Conservation (phyloP, 1,140 invertebrate species). For the Lysiphlebus fabarum region DNA sequence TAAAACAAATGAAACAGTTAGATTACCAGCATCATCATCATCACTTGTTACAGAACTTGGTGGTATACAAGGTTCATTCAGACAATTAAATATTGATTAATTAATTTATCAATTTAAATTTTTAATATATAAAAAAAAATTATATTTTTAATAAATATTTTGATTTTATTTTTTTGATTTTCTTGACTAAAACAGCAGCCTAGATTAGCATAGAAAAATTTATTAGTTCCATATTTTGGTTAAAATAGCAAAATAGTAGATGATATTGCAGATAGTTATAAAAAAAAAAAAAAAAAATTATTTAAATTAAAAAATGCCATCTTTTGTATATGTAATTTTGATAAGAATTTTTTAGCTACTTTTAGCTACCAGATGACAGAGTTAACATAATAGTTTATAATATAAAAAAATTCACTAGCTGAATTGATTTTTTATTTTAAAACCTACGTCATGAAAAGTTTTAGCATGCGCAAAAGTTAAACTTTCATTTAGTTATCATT, state of each 20-base stretch:
- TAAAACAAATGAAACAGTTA: conserved; percentile 47
- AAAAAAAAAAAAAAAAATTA: neutral
- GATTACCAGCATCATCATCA: conserved; percentile 44
- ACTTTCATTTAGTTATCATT: conserved; percentile 13
- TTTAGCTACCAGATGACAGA: too few relatives aligned
- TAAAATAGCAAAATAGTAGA: neutral
- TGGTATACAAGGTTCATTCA: conserved; percentile 53
- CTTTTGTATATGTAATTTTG: too few relatives aligned
- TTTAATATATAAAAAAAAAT: too few relatives aligned
- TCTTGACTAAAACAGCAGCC: too few relatives aligned
- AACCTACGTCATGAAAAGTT: conserved; percentile 37
- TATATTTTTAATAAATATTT: too few relatives aligned
- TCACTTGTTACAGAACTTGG: conserved; percentile 42
- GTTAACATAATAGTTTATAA: too few relatives aligned
- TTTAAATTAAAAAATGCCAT: too few relatives aligned
- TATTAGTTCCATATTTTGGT: too few relatives aligned
- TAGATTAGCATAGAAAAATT: too few relatives aligned
- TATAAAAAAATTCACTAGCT: conserved; percentile 11
- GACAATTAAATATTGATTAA: conserved; percentile 55
- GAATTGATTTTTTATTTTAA: conserved; percentile 43
- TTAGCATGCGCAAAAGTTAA: conserved; percentile 36
- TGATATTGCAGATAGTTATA: neutral
- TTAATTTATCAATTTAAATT: conserved; percentile 1
- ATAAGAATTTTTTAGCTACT: too few relatives aligned
- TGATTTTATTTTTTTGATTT: too few relatives aligned